phyloP scores from a whole-genome alignment of 2,888 invertebrate genomes.

The Uropetala carovei region DNA sequence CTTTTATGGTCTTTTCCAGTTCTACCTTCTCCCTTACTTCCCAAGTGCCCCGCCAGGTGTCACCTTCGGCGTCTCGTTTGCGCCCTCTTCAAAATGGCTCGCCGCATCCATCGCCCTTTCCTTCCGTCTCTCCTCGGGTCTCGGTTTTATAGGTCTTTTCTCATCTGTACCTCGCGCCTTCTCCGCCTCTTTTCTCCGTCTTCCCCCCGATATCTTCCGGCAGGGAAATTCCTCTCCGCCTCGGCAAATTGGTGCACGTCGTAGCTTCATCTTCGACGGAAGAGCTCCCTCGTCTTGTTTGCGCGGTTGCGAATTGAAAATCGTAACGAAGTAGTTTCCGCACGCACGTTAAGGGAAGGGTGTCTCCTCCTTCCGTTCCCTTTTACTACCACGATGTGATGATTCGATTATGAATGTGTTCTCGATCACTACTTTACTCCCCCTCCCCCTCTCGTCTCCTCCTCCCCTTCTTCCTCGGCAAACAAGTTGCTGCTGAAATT shows the following conservation, averaged over 20 bases:
- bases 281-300: conserved; percentile 42
- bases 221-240: neutral
- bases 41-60: too few relatives aligned
- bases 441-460: neutral
- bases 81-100: too few relatives aligned
- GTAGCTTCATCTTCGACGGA: neutral
- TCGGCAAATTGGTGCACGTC: neutral
- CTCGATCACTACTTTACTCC: neutral
- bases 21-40: too few relatives aligned
- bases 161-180: too few relatives aligned
- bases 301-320: conserved; percentile 59
- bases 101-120: too few relatives aligned
- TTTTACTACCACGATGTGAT: conserved; percentile 72
- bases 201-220: neutral
- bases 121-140: too few relatives aligned
- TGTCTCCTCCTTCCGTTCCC: conserved; percentile 67
- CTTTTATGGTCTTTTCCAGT: too few relatives aligned
- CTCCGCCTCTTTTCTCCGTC: too few relatives aligned
- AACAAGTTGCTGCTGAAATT: conserved; percentile 38
- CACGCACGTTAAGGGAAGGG: conserved; percentile 67
- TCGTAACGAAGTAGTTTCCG: conserved; percentile 65
- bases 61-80: too few relatives aligned
- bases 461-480: neutral
- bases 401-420: conserved; percentile 42
- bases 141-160: too few relatives aligned